phyloP scores from a whole-genome alignment of 1,140 invertebrate species.

The Drosophila saltans region DNA sequence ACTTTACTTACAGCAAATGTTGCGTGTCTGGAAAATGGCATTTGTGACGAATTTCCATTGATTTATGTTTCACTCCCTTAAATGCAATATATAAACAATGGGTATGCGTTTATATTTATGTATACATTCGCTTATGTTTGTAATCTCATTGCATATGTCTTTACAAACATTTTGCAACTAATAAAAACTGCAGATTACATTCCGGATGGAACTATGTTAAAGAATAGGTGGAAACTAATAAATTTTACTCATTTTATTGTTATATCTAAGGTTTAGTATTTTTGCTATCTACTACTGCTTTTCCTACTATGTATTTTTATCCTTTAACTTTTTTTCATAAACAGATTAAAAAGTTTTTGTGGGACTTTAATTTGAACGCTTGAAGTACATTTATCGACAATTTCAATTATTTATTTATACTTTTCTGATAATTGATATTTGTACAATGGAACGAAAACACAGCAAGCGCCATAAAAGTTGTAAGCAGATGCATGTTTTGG shows the following conservation, averaged over 20 bases:
- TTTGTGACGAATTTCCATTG: conserved; percentile 69
- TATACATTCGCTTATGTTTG: not conserved
- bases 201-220: too few species aligned
- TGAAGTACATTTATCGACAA: not conserved
- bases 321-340: too few species aligned
- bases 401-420: not conserved
- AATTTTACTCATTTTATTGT: too few species aligned
- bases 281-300: too few species aligned
- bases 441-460: conserved; percentile 1
- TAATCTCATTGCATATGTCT: not conserved
- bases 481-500: conserved; percentile 7
- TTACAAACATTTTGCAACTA: too few species aligned
- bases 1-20: conserved; percentile 72
- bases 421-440: not conserved
- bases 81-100: not conserved
- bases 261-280: too few species aligned
- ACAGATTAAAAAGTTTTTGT: too few species aligned
- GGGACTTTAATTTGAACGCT: too few species aligned
- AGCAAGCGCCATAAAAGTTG: not conserved
- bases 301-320: too few species aligned
- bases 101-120: not conserved
- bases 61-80: conserved; percentile 56
- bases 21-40: conserved; percentile 46
- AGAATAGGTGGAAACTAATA: too few species aligned
- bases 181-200: too few species aligned